phyloP scores from a whole-genome alignment of 2,797 vertebrate genomes.

The Pagetopsis macropterus region DNA sequence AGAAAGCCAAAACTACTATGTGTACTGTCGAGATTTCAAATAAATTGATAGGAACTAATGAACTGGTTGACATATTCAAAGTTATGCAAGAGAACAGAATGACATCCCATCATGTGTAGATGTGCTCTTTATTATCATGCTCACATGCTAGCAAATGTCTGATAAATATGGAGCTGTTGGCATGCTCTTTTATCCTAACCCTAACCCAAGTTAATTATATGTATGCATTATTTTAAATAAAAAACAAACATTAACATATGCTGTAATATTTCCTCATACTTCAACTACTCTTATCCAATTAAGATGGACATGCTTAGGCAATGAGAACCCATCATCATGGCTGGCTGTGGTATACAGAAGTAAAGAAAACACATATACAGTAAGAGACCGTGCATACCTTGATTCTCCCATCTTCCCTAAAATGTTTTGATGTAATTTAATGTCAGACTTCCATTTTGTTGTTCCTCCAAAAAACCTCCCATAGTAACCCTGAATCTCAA shows the following conservation, averaged over 20 bases:
- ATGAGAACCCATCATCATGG: conserved; percentile 5
- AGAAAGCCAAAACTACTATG: background rate
- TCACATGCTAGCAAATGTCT: background rate
- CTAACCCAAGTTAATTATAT: background rate
- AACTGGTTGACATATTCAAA: background rate
- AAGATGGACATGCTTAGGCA: conserved; percentile 2
- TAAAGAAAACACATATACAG: conserved; percentile 14
- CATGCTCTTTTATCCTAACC: background rate
- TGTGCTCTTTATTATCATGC: background rate
- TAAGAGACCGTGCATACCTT: background rate
- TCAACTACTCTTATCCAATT: conserved; percentile 11
- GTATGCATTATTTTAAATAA: background rate
- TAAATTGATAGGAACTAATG: background rate
- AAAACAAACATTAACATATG: background rate
- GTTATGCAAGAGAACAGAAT: background rate
- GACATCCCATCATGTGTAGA: background rate
- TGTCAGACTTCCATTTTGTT: conserved; percentile 2
- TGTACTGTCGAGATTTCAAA: background rate
- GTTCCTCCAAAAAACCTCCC: conserved; percentile 23
- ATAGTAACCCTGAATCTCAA: background rate
- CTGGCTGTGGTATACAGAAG: conserved; percentile 16
- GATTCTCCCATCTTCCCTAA: background rate
- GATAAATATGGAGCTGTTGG: background rate
- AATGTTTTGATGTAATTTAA: conserved; percentile 5
- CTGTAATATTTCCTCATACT: background rate